These are phyloP conservation scores for Diachasmimorpha longicaudata DNA, from an alignment of 1,140 invertebrate genomes.

Conservation along the genomic window DNA sequence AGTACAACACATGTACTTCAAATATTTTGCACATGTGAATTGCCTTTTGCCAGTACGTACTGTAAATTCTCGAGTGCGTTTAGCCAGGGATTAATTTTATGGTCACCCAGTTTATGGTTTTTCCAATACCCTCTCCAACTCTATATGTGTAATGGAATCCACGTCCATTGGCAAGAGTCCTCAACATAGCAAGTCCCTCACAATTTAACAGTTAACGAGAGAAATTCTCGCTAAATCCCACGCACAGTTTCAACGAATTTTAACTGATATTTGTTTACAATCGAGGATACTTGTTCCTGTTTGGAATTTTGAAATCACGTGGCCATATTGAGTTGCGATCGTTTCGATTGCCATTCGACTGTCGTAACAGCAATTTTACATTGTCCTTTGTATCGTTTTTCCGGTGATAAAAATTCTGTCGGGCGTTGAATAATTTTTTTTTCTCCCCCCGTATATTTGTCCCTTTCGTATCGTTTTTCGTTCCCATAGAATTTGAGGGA, in stretches of 20 bases:
- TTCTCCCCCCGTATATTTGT: neutral
- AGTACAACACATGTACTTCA: neutral
- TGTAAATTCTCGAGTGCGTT: neutral
- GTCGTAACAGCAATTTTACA: neutral
- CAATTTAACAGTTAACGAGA: neutral
- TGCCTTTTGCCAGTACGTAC: neutral
- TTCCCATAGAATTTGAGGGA: neutral
- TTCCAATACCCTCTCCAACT: conserved; percentile 26
- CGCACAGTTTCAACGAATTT: neutral
- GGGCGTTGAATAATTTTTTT: too few relatives aligned
- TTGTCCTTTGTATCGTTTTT: neutral
- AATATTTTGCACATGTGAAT: neutral
- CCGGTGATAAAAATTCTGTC: neutral
- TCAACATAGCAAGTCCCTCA: neutral
- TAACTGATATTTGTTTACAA: conserved; percentile 2
- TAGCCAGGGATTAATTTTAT: conserved; percentile 29
- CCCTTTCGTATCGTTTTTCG: neutral
- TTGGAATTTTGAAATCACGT: neutral
- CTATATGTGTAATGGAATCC: neutral
- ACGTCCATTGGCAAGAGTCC: neutral
- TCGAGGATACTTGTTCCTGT: neutral
- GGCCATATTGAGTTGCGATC: neutral
- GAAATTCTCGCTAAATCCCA: neutral
- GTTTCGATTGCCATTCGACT: neutral
- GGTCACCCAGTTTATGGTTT: conserved; percentile 29